Evolutionary conservation across 2,888 invertebrate species (phyloP).

Genomic region (Apodemia zela): DNA sequence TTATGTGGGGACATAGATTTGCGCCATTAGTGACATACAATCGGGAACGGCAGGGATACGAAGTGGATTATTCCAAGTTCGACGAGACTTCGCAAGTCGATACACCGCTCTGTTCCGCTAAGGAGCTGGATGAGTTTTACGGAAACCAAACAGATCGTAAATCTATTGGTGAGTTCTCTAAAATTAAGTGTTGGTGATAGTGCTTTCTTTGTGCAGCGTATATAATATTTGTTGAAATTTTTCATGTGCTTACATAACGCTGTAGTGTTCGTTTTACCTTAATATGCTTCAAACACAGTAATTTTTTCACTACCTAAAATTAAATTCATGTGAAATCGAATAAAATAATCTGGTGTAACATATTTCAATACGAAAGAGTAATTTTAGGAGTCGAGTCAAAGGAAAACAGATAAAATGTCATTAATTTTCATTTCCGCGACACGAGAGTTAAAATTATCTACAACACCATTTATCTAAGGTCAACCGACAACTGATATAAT

Average conservation of each 20-base stretch:
- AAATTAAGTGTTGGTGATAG: constrained; percentile 34
- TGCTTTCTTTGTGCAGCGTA: neutral
- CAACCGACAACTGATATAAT: constrained; percentile 43
- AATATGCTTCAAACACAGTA: neutral
- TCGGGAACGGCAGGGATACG: constrained; percentile 86
- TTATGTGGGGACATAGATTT: constrained; percentile 91
- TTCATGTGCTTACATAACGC: constrained; percentile 1
- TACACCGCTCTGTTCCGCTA: constrained; percentile 88
- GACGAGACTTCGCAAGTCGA: constrained; percentile 89
- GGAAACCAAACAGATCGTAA: constrained; percentile 78
- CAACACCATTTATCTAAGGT: constrained; percentile 55
- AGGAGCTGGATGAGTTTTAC: constrained; percentile 83
- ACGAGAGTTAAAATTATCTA: constrained; percentile 40
- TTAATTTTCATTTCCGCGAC: constrained; percentile 37
- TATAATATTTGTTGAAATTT: neutral
- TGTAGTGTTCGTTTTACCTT: neutral
- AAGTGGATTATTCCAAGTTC: constrained; percentile 91
- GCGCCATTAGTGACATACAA: constrained; percentile 87
- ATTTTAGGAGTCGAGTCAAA: no score
- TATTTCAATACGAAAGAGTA: no score
- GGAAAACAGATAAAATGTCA: constrained; percentile 16
- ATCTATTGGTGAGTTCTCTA: constrained; percentile 73
- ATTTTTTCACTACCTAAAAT: neutral
- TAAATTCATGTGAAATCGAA: no score
- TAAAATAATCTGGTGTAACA: no score